Conservation (phyloP, 2,888 invertebrate genomes). For the Drosophila pegasa region DNA sequence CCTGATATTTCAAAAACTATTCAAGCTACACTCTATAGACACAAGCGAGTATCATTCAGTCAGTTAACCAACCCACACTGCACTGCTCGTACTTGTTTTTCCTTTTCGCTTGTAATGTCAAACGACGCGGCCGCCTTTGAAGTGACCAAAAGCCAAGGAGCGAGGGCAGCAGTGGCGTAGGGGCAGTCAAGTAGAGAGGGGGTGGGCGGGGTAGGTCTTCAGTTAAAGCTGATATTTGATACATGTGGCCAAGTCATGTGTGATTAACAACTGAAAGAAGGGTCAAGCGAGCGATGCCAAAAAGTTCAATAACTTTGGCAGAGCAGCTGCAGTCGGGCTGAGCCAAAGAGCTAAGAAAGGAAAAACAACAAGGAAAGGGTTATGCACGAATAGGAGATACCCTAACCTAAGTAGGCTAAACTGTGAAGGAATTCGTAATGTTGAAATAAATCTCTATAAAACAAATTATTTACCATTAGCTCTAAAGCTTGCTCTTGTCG, state of each 20-base stretch:
- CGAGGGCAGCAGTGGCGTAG: neutral
- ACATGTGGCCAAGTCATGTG: conserved; percentile 65
- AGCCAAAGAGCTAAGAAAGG: neutral
- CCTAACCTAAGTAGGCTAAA: neutral
- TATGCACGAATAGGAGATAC: neutral
- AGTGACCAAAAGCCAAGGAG: conserved; percentile 29
- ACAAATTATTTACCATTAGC: too few relatives aligned
- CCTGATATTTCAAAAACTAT: too few relatives aligned
- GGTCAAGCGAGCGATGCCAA: conserved; percentile 35
- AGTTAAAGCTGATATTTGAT: conserved; percentile 62
- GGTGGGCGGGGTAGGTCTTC: neutral
- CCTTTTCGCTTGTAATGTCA: conserved; percentile 56
- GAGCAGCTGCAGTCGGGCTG: neutral
- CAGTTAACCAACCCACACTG: neutral
- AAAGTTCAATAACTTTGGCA: conserved; percentile 59
- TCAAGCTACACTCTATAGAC: too few relatives aligned
- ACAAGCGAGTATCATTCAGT: neutral
- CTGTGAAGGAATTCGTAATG: neutral
- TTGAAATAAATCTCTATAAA: neutral
- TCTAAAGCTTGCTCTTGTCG: neutral
- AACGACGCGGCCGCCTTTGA: conserved; percentile 56
- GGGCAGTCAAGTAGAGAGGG: conserved; percentile 3
- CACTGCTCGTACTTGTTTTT: conserved; percentile 31
- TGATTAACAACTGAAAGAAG: conserved; percentile 64
- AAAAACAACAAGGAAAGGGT: neutral